These are phyloP conservation scores for Littorina saxatilis DNA, from an alignment of 1,140 invertebrate species.

Conservation along the genomic window DNA sequence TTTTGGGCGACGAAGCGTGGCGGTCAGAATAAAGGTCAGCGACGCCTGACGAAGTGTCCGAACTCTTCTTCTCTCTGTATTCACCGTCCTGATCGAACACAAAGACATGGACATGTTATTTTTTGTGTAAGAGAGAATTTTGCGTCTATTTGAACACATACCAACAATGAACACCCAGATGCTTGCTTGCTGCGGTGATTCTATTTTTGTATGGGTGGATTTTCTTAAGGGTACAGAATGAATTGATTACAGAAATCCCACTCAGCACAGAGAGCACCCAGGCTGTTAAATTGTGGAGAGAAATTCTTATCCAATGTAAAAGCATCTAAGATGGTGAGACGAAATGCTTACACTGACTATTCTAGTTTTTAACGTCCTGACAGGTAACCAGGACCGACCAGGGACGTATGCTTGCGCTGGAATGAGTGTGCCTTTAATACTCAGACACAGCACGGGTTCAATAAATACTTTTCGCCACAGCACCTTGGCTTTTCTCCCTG, in stretches of 20 bases:
- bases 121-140: not conserved
- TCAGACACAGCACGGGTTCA: not conserved
- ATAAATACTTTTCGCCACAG: not conserved
- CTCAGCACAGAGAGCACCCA: not conserved
- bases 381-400: no score
- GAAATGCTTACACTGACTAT: no score
- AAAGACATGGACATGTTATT: not conserved
- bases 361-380: no score
- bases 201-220: not conserved
- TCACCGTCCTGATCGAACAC: not conserved
- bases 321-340: no score
- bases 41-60: slow-evolving; percentile 20
- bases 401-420: no score
- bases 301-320: no score
- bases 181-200: not conserved
- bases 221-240: no score
- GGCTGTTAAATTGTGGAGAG: not conserved
- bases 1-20: no score
- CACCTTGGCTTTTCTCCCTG: not conserved
- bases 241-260: no score
- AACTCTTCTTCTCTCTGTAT: not conserved
- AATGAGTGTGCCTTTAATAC: no score
- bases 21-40: no score
- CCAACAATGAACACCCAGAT: not conserved
- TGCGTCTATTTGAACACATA: not conserved